Percentiles rank a stretch among this genome's conserved stretches.
These are phyloP conservation scores for Gastrophysa polygoni DNA, from an alignment of 2,888 invertebrate genomes.

Conservation along the genomic window DNA sequence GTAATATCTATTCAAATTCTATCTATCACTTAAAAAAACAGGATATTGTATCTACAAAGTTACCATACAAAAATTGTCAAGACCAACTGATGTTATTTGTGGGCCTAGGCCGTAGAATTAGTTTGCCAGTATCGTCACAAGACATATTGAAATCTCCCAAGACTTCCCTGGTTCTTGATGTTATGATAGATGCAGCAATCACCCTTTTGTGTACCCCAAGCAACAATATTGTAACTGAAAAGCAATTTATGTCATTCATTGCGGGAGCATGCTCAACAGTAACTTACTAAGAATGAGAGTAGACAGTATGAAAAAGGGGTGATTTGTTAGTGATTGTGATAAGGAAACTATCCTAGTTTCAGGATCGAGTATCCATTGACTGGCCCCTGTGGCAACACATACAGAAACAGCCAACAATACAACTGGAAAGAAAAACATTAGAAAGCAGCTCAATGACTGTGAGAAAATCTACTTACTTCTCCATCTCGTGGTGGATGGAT, in stretches of 20 bases:
- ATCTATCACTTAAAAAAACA: background rate
- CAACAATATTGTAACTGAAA: constrained; percentile 80
- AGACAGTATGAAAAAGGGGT: constrained; percentile 92
- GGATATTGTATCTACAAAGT: constrained; percentile 17
- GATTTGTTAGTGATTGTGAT: constrained; percentile 89
- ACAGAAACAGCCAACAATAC: constrained; percentile 84
- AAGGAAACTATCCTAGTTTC: constrained; percentile 90
- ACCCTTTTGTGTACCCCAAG: constrained; percentile 95
- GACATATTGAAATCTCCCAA: constrained; percentile 97
- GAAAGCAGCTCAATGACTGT: background rate
- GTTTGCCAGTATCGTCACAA: constrained; percentile 95
- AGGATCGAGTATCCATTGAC: constrained; percentile 96
- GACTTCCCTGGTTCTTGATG: constrained; percentile 87
- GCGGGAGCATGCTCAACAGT: background rate
- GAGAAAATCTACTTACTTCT: constrained; percentile 74
- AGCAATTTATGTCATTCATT: too few species aligned
- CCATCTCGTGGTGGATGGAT: constrained; percentile 95
- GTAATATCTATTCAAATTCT: background rate
- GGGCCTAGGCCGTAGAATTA: constrained; percentile 90
- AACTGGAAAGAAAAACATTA: constrained; percentile 64
- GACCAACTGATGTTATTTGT: constrained; percentile 52
- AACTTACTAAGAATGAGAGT: constrained; percentile 78
- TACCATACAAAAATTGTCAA: constrained; percentile 43
- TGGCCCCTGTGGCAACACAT: constrained; percentile 92
- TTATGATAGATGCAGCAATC: constrained; percentile 95